Conservation (phyloP, 2,113 vertebrate genomes). For the Vimba vimba region DNA sequence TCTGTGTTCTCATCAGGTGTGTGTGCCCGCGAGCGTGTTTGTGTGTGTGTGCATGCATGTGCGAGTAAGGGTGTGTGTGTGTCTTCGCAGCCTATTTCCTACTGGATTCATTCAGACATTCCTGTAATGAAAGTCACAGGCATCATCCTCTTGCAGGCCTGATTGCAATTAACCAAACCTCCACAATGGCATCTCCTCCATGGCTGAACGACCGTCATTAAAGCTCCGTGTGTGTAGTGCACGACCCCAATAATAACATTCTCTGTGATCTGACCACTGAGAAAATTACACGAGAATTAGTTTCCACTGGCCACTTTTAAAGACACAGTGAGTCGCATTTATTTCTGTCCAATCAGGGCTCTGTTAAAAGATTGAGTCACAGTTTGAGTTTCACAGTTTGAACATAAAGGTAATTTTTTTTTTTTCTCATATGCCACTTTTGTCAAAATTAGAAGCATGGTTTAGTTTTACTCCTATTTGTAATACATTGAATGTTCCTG, state of each 20-base stretch:
- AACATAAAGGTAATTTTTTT: no score
- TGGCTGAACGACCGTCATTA: slow-evolving; percentile 44
- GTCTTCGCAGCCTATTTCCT: slow-evolving; percentile 8
- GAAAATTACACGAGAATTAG: slow-evolving; percentile 25
- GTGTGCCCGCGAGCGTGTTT: slow-evolving; percentile 21
- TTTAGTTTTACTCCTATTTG: background rate
- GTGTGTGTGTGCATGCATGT: slow-evolving; percentile 4
- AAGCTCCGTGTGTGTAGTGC: slow-evolving; percentile 49
- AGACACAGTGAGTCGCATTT: slow-evolving; percentile 24
- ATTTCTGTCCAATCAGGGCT: slow-evolving; percentile 11
- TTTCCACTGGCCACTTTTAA: slow-evolving; percentile 10
- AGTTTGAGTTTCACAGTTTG: background rate
- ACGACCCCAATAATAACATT: slow-evolving; percentile 55
- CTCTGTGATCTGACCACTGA: slow-evolving; percentile 17
- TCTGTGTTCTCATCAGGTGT: background rate
- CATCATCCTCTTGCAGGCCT: slow-evolving; percentile 12
- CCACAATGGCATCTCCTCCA: slow-evolving; percentile 5
- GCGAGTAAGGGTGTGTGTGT: background rate
- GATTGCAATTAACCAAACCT: slow-evolving; percentile 42
- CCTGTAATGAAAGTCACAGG: slow-evolving; percentile 53
- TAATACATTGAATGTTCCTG: background rate
- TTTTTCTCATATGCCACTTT: background rate
- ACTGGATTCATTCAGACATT: slow-evolving; percentile 33
- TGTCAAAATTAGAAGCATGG: background rate
- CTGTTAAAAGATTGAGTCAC: slow-evolving; percentile 18